Conservation (phyloP, 2,888 invertebrate species). For the Lapara coniferarum region DNA sequence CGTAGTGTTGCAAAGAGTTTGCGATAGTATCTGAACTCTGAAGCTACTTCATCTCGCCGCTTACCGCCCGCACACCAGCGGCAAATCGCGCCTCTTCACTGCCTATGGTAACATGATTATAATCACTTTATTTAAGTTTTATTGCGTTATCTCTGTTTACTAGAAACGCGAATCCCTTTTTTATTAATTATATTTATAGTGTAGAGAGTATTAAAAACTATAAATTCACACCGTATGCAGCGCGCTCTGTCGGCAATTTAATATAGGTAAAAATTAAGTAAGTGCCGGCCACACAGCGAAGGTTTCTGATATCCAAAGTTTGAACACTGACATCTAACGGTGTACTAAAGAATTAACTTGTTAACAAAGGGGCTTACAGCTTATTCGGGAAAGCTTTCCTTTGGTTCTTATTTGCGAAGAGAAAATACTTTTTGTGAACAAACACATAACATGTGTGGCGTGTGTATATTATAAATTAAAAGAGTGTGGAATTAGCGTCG, state of each 20-base stretch:
- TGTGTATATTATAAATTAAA: too few relatives aligned
- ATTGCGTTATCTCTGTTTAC: conserved; percentile 60
- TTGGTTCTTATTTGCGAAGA: background rate
- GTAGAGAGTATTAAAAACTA: background rate
- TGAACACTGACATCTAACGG: conserved; percentile 72
- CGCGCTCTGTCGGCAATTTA: conserved; percentile 67
- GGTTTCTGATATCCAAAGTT: conserved; percentile 24
- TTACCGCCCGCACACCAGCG: conserved; percentile 49
- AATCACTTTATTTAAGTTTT: conserved; percentile 66
- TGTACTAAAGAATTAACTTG: conserved; percentile 59
- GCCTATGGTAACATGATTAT: conserved; percentile 56
- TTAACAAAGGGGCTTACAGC: conserved; percentile 35
- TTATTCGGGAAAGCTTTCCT: conserved; percentile 3
- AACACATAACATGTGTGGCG: too few relatives aligned
- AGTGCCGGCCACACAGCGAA: conserved; percentile 36
- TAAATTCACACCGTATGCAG: conserved; percentile 39
- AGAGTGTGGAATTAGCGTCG: too few relatives aligned
- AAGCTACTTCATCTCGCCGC: conserved; percentile 73
- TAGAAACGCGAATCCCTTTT: conserved; percentile 32
- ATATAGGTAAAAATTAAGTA: conserved; percentile 49
- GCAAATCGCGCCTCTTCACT: conserved; percentile 55
- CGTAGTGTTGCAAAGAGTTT: conserved; percentile 67
- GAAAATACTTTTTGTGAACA: background rate
- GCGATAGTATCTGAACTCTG: conserved; percentile 67
- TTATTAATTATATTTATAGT: background rate